Conservation (phyloP, 30 jellyfish, hydroid and myxozoan genomes). For the Rhopilema esculentum region DNA sequence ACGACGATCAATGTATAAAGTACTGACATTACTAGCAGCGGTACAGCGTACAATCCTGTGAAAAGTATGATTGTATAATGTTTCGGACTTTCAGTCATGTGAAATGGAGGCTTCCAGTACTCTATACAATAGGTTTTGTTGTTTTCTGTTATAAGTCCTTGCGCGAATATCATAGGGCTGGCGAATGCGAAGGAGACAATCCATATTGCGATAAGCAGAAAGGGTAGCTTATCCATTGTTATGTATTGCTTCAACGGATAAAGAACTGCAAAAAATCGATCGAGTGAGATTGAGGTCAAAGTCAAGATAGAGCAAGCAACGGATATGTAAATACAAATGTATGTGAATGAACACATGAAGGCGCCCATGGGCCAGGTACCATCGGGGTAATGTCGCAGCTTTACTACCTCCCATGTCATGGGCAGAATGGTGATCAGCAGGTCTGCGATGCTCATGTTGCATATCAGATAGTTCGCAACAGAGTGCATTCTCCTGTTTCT, state of each 20-base stretch:
- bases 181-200: constrained; percentile 73
- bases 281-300: constrained; percentile 74
- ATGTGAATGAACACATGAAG: constrained; percentile 73
- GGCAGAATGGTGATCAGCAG: constrained; percentile 83
- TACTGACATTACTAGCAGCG: constrained; percentile 67
- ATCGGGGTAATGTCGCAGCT: constrained; percentile 43
- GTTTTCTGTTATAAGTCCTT: constrained; percentile 31
- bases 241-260: constrained; percentile 66
- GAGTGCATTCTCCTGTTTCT: constrained; percentile 74
- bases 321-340: constrained; percentile 72
- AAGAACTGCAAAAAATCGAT: constrained; percentile 84
- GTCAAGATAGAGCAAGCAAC: constrained; percentile 84
- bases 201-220: constrained; percentile 75
- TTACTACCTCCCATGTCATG: constrained; percentile 77
- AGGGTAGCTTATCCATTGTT: constrained; percentile 28
- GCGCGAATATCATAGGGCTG: constrained; percentile 79
- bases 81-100: constrained; percentile 65
- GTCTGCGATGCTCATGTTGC: constrained; percentile 86
- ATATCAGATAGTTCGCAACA: constrained; percentile 76
- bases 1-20: constrained; percentile 66
- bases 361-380: constrained; percentile 88
- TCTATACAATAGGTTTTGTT: constrained; percentile 68
- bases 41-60: constrained; percentile 70
- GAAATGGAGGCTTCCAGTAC: constrained; percentile 80
- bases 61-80: constrained; percentile 82